Evolutionary conservation across 2,797 vertebrate genomes (phyloP), one percentile per base, ranked within the genome.

Genomic region (Gallinago stenura): DNA sequence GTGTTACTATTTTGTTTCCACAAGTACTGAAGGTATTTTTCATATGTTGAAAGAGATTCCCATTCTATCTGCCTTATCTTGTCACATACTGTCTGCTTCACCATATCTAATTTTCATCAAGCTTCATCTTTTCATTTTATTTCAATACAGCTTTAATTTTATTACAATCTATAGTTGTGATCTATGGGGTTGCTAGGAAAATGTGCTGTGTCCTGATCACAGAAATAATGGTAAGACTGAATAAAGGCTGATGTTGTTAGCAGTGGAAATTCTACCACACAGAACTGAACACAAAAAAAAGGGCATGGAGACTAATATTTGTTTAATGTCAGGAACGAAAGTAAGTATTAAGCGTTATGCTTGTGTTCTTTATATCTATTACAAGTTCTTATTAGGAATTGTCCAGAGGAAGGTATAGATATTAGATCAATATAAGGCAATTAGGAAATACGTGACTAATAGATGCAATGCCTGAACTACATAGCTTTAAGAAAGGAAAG

Each of bases 21-120:
- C 1, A 1, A 46, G 15, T 51, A 46, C 12, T 81, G 45, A 50
- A 83, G 56, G 4, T 33, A 25, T 57, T 95, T 90, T 93, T 73
- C 12, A 20, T 56, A 2, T 77, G 7, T 57, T 57, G 64, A 70
- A 72, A 19, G 37, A 61, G 39, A 43, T 12, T 80, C 28, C 6
- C 12, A 15, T 82, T 88, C 41, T 13, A 62, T 5, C 31, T 92
- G 14, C 85, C 37, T 71, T 57, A 57, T 12, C 37, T 72, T 31
- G 14, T 54, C 39, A 13, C 15, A 51, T 87, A 39, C 85, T 91
- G 35, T 87, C n/a, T 87, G 18, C 26, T 89, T 95, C 41, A 54
- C 33, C 43, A 92, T 16, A 77, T 89, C 84, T 77, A 69, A 62
- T 87, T 94, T 95, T 68, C 53, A 48, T 65, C 51, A 88, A 69